A percentile compares a stretch with the other conserved stretches of the same genome.
These are phyloP conservation scores for Ephialtes manifestator DNA, from an alignment of 2,888 invertebrate species.

Conservation along the genomic window DNA sequence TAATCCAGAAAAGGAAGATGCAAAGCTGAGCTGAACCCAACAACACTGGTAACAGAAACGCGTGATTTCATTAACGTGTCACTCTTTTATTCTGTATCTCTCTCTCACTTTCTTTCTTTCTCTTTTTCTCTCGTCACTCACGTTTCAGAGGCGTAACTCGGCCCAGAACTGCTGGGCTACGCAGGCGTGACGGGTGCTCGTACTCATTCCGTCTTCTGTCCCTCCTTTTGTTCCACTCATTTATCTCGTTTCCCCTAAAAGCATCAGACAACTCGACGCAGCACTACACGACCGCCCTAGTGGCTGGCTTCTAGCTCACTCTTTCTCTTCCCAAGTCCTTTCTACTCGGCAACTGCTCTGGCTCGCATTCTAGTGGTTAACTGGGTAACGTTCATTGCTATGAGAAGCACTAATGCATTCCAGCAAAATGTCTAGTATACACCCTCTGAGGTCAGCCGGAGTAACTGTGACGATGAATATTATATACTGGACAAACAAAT, in stretches of 20 bases:
- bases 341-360: conserved; percentile 1
- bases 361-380: conserved; percentile 10
- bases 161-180: background rate
- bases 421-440: background rate
- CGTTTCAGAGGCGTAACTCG: conserved; percentile 14
- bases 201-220: conserved; percentile 29
- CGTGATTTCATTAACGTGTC: conserved; percentile 24
- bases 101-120: conserved; percentile 58
- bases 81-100: conserved; percentile 51
- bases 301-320: conserved; percentile 15
- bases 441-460: background rate
- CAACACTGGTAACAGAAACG: background rate
- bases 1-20: background rate
- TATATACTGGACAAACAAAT: background rate
- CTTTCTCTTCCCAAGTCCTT: conserved; percentile 23
- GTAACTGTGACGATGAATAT: background rate
- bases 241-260: conserved; percentile 56
- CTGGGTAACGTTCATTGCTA: conserved; percentile 12
- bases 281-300: conserved; percentile 11
- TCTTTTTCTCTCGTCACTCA: conserved; percentile 15
- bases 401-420: background rate
- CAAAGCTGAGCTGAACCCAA: conserved; percentile 1
- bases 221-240: conserved; percentile 34
- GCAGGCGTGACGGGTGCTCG: conserved; percentile 35
- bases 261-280: conserved; percentile 23